phyloP scores from a whole-genome alignment of 2,888 invertebrate species.

The Lycocerus yunnanus region DNA sequence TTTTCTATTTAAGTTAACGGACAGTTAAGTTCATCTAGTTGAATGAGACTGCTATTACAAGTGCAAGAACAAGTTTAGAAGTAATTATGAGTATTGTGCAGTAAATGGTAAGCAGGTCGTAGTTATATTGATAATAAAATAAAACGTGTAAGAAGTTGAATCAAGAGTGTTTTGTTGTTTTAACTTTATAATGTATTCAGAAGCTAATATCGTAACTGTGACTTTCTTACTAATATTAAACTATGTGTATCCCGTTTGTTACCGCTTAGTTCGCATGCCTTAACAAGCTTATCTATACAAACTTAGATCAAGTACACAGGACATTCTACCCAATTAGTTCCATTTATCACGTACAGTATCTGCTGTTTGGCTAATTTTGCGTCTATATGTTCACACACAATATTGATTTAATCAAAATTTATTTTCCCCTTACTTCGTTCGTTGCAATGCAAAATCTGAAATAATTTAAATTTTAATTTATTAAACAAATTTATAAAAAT shows the following conservation, averaged over 20 bases:
- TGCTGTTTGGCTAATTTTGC: conserved; percentile 12
- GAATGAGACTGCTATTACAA: conserved; percentile 23
- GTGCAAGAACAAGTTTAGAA: conserved; percentile 17
- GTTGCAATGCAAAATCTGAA: not conserved
- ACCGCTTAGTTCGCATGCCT: conserved; percentile 27
- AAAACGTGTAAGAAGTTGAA: not conserved
- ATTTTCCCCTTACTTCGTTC: not conserved
- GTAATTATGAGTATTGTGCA: conserved; percentile 27
- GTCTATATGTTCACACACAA: not conserved
- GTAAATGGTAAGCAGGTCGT: conserved; percentile 26
- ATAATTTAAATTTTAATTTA: not conserved
- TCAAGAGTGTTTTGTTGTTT: not conserved
- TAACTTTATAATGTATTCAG: conserved; percentile 1
- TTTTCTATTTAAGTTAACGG: conserved; percentile 37
- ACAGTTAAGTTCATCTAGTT: conserved; percentile 32
- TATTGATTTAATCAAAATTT: not conserved
- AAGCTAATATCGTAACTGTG: conserved; percentile 5
- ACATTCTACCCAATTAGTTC: conserved; percentile 36
- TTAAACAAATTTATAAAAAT: not conserved
- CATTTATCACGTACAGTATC: conserved; percentile 22
- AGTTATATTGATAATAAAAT: not conserved
- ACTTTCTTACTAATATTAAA: conserved; percentile 30
- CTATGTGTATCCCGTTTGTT: conserved; percentile 24
- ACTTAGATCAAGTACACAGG: conserved; percentile 25
- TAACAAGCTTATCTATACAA: conserved; percentile 33